phyloP scores from a whole-genome alignment of 1,140 invertebrate species.

The Saxidomus purpurata region DNA sequence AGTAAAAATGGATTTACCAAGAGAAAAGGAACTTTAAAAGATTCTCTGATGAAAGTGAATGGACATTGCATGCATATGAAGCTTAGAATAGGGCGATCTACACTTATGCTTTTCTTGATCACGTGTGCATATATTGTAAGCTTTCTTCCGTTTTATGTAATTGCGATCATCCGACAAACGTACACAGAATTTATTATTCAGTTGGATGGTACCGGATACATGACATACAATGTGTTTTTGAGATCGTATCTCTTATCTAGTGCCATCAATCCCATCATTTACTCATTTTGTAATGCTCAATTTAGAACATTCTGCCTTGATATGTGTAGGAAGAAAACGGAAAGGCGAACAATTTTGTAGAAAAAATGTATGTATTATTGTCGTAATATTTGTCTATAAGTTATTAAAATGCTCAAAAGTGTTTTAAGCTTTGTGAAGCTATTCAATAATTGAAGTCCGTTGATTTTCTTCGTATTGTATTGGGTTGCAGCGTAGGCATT shows the following conservation, averaged over 20 bases:
- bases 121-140: slow-evolving; percentile 52
- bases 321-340: slow-evolving; percentile 33
- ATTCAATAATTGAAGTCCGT: too few species aligned
- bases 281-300: slow-evolving; percentile 64
- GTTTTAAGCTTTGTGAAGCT: too few species aligned
- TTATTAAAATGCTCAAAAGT: not conserved
- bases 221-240: slow-evolving; percentile 53
- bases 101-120: slow-evolving; percentile 62
- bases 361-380: not conserved
- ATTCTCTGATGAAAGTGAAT: slow-evolving; percentile 43
- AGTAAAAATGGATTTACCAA: slow-evolving; percentile 13
- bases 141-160: slow-evolving; percentile 60
- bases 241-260: slow-evolving; percentile 57
- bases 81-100: slow-evolving; percentile 48
- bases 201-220: not conserved
- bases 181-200: not conserved
- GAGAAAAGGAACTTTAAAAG: slow-evolving; percentile 1
- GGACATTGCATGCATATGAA: slow-evolving; percentile 45
- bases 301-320: slow-evolving; percentile 60
- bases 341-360: not conserved
- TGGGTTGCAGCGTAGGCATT: too few species aligned
- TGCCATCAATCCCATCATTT: slow-evolving; percentile 64
- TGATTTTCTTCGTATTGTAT: too few species aligned
- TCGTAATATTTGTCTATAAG: not conserved
- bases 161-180: slow-evolving; percentile 44